phyloP scores from a whole-genome alignment of 2,888 invertebrate species.

The Sepioteuthis lessoniana region DNA sequence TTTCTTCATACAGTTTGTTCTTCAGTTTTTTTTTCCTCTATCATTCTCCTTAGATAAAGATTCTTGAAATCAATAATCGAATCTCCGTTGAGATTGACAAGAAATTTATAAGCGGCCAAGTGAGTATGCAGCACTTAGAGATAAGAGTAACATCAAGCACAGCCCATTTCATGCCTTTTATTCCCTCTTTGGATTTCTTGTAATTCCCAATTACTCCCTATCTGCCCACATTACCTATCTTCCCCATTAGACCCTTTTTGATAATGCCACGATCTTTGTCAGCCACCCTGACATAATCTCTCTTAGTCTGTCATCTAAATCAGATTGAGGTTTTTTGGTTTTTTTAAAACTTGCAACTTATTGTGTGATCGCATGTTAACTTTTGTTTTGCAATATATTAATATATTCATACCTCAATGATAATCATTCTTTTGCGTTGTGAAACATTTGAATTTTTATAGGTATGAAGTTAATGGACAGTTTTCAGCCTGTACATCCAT shows the following conservation, averaged over 20 bases:
- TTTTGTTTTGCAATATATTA: no score
- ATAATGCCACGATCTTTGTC: background rate
- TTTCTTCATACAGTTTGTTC: background rate
- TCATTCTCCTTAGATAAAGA: conserved; percentile 36
- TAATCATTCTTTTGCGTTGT: background rate
- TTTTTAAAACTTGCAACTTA: no score
- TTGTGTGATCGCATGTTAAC: background rate
- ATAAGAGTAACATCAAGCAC: background rate
- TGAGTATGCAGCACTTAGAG: conserved; percentile 41
- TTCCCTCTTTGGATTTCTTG: background rate
- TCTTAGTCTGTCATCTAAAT: background rate
- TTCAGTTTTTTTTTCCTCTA: conserved; percentile 33
- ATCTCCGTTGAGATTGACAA: conserved; percentile 15
- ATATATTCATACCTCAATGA: no score
- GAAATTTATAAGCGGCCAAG: conserved; percentile 14
- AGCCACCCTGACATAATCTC: background rate
- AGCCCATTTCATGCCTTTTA: background rate
- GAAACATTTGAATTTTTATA: no score
- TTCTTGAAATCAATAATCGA: conserved; percentile 38
- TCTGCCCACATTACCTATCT: background rate
- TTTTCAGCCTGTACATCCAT: no score
- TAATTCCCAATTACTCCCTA: background rate
- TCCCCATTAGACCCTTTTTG: background rate
- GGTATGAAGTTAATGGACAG: no score
- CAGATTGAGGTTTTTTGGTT: background rate